Percentiles rank a stretch among this genome's conserved stretches.
phyloP scores from a whole-genome alignment of 2,797 vertebrate species.

The Anguilla pacifica region DNA sequence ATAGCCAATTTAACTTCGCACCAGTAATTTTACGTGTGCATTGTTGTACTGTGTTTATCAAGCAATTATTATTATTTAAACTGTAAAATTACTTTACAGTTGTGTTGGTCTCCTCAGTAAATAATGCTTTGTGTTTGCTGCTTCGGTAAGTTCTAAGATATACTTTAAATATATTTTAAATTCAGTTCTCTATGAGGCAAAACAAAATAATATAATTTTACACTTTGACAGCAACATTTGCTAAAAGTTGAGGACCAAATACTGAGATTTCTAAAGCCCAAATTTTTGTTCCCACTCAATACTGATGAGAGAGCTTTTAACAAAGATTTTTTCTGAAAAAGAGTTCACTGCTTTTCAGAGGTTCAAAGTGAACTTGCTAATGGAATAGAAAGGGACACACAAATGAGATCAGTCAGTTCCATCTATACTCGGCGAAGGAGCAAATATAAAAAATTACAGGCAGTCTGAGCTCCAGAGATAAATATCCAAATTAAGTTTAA shows the following conservation, averaged over 20 bases:
- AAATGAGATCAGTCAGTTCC: background rate
- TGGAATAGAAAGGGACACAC: background rate
- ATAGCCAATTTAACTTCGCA: too few relatives aligned
- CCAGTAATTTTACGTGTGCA: background rate
- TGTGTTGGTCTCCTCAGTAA: background rate
- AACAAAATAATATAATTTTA: background rate
- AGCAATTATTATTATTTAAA: background rate
- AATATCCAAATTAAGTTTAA: conserved; percentile 25
- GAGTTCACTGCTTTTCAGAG: background rate
- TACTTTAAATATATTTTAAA: background rate
- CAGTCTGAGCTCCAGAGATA: background rate
- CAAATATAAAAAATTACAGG: background rate
- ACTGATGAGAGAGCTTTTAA: background rate
- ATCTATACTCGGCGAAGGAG: background rate
- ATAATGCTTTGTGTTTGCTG: background rate
- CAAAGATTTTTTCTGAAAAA: background rate
- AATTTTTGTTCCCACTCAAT: background rate
- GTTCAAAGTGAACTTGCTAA: background rate
- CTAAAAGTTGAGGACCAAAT: background rate
- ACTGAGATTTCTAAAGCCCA: background rate
- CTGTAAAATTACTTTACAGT: too few relatives aligned
- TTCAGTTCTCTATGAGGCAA: background rate
- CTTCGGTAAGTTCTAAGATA: background rate
- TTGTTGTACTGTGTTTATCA: background rate
- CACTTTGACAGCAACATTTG: background rate